These are phyloP conservation scores for Trissolcus japonicus DNA, from an alignment of 2,888 invertebrate species.

Conservation along the genomic window DNA sequence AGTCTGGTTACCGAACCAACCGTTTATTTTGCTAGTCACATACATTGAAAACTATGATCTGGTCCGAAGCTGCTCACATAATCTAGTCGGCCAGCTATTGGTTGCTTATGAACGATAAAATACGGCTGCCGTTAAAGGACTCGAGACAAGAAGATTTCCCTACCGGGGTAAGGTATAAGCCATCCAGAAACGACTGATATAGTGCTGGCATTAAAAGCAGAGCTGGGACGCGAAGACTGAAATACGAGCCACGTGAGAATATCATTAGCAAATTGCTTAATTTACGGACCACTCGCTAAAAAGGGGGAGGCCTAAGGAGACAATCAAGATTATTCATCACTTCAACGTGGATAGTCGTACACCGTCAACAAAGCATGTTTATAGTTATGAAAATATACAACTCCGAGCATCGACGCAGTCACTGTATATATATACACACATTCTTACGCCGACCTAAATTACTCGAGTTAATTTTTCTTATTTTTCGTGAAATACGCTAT, in stretches of 20 bases:
- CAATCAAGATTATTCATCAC: conserved; percentile 59
- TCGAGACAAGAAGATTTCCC: conserved; percentile 65
- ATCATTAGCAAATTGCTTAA: conserved; percentile 76
- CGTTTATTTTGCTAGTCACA: background rate
- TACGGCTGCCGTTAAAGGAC: conserved; percentile 67
- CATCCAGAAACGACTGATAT: conserved; percentile 67
- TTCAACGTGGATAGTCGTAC: conserved; percentile 34
- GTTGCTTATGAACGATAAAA: conserved; percentile 67
- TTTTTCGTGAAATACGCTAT: too few species aligned
- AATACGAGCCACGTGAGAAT: conserved; percentile 75
- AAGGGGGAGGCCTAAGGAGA: conserved; percentile 59
- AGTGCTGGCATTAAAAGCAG: conserved; percentile 70
- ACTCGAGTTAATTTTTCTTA: conserved; percentile 22
- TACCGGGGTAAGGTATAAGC: conserved; percentile 59
- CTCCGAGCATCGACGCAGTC: conserved; percentile 24
- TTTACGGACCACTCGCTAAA: conserved; percentile 68
- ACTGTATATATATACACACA: conserved; percentile 15
- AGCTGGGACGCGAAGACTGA: conserved; percentile 68
- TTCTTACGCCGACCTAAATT: conserved; percentile 46
- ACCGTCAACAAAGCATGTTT: conserved; percentile 44
- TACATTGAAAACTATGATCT: background rate
- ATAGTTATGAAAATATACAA: conserved; percentile 49
- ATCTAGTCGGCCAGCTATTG: conserved; percentile 60
- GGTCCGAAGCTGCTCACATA: conserved; percentile 37
- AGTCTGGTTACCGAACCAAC: too few species aligned